These are phyloP conservation scores for Acleris sparsana DNA, from an alignment of 2,888 invertebrate species.

Conservation along the genomic window DNA sequence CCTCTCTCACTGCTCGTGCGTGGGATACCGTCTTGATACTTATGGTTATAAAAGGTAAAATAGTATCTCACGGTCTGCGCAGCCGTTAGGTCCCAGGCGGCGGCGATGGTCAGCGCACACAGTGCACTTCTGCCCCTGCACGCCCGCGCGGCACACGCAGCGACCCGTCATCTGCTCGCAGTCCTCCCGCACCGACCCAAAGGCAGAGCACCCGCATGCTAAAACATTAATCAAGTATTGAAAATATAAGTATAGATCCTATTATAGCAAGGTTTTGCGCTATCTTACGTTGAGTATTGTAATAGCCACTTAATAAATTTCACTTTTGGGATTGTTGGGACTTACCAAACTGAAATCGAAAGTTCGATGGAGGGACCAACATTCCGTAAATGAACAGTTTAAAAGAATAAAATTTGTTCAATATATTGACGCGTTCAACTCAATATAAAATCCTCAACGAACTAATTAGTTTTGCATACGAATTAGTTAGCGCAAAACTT, in stretches of 20 bases:
- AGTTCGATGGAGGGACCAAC: no score
- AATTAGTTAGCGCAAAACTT: background rate
- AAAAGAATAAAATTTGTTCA: no score
- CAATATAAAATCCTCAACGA: no score
- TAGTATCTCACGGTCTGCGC: slow-evolving; percentile 74
- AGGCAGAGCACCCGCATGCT: slow-evolving; percentile 95
- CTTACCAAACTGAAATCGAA: no score
- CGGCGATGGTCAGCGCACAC: slow-evolving; percentile 90
- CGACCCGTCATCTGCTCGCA: slow-evolving; percentile 97
- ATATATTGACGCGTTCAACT: no score
- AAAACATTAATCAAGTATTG: background rate
- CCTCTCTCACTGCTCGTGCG: no score
- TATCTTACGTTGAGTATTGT: no score
- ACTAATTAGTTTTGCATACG: background rate
- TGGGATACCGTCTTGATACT: no score
- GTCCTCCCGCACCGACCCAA: slow-evolving; percentile 94
- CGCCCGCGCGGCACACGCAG: slow-evolving; percentile 93
- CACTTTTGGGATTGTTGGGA: no score
- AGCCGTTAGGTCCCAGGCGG: slow-evolving; percentile 88
- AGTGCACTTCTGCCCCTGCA: slow-evolving; percentile 94
- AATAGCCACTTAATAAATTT: no score
- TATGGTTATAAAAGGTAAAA: slow-evolving; percentile 4
- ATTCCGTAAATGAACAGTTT: no score
- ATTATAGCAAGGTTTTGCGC: background rate
- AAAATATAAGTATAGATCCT: background rate